Evolutionary conservation across 2,888 invertebrate genomes (phyloP).

Genomic region (Nasonia oneida): DNA sequence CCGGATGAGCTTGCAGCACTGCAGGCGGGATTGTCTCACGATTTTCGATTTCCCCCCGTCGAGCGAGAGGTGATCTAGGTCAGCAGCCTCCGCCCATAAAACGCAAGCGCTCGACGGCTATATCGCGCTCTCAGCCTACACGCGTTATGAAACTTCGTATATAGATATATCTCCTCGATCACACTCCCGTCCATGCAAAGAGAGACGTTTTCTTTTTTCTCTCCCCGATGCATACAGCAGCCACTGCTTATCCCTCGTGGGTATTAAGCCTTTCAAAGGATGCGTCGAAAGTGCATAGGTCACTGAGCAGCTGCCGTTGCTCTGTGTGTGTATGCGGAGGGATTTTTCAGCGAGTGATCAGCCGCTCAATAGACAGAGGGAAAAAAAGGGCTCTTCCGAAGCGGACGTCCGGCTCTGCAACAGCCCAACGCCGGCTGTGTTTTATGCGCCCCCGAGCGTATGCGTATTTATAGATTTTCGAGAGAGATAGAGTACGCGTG

Average conservation of each 20-base stretch:
- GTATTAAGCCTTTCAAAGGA: constrained; percentile 12
- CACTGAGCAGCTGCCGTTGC: background rate
- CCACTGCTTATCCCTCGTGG: background rate
- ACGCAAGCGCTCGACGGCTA: constrained; percentile 18
- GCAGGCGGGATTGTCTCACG: constrained; percentile 47
- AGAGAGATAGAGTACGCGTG: background rate
- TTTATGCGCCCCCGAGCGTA: background rate
- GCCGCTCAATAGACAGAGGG: background rate
- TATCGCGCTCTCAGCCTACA: background rate
- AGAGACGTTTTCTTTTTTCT: background rate
- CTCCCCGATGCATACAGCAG: background rate
- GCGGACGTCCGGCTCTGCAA: background rate
- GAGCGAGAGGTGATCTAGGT: constrained; percentile 37
- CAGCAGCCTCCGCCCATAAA: constrained; percentile 36
- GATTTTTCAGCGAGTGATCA: constrained; percentile 14
- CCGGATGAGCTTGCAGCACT: background rate
- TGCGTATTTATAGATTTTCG: constrained; percentile 16
- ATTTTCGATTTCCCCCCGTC: constrained; percentile 51
- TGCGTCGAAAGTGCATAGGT: background rate
- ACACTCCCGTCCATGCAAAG: background rate
- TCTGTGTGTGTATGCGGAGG: background rate
- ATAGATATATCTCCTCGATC: background rate
- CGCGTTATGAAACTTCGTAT: constrained; percentile 44
- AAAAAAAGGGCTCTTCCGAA: background rate
- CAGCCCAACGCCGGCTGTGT: background rate